Conservation (phyloP, 2,113 vertebrate species). For the Corydoras sp. region DNA sequence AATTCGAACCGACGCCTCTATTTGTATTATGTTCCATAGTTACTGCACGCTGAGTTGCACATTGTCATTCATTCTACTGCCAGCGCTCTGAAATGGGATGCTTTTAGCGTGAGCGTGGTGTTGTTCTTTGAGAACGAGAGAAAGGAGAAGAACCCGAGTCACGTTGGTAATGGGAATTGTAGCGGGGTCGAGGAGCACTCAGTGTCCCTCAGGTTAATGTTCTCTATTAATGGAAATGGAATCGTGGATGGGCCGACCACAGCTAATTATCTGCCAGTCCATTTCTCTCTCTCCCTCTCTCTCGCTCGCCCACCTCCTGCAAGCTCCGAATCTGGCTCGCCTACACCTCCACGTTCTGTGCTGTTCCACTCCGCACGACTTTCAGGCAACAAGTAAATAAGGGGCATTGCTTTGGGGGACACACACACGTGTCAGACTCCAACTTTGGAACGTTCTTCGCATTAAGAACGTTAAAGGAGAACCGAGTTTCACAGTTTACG, state of each 20-base stretch:
- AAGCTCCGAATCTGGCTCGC: slow-evolving; percentile 23
- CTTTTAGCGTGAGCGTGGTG: slow-evolving; percentile 59
- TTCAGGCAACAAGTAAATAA: neutral
- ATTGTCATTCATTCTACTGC: too few species aligned
- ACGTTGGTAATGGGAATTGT: slow-evolving; percentile 64
- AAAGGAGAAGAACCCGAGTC: slow-evolving; percentile 55
- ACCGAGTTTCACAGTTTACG: too few species aligned
- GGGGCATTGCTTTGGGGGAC: too few species aligned
- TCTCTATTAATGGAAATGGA: slow-evolving; percentile 71
- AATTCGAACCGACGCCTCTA: too few species aligned
- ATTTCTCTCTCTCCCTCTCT: slow-evolving; percentile 48
- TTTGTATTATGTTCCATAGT: too few species aligned
- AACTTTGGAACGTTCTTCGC: too few species aligned
- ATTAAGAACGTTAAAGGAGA: too few species aligned
- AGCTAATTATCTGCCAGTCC: slow-evolving; percentile 68
- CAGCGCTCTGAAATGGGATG: slow-evolving; percentile 54
- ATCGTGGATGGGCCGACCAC: slow-evolving; percentile 60
- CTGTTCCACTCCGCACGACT: slow-evolving; percentile 12
- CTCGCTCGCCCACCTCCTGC: slow-evolving; percentile 36
- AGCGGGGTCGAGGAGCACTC: slow-evolving; percentile 63
- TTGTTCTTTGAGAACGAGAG: slow-evolving; percentile 50
- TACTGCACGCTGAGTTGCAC: too few species aligned
- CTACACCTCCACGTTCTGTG: slow-evolving; percentile 24
- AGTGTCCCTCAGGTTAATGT: slow-evolving; percentile 73
- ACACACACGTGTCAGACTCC: too few species aligned